Conservation (phyloP, 2,113 vertebrate genomes). For the Xiphias gladius region DNA sequence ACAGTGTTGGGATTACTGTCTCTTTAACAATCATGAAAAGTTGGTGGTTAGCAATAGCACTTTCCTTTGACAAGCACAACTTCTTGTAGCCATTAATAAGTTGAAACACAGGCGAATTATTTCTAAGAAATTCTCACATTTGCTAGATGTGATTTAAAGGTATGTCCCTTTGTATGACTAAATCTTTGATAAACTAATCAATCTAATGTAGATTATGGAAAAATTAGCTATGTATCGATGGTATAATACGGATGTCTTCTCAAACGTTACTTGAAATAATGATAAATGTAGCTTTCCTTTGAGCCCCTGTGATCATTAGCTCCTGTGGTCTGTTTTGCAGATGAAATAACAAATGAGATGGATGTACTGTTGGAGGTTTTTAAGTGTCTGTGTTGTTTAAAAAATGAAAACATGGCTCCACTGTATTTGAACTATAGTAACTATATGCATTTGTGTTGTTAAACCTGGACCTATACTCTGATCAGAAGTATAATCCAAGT, state of each 20-base stretch:
- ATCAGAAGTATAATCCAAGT: slow-evolving; percentile 55
- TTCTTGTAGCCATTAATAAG: slow-evolving; percentile 58
- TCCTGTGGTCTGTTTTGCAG: slow-evolving; percentile 49
- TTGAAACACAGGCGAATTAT: slow-evolving; percentile 51
- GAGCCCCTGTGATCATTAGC: slow-evolving; percentile 35
- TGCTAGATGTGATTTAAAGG: slow-evolving; percentile 63
- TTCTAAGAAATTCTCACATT: slow-evolving; percentile 42
- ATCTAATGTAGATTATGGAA: slow-evolving; percentile 41
- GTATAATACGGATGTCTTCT: slow-evolving; percentile 70
- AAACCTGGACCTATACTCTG: slow-evolving; percentile 62
- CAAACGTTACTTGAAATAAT: slow-evolving; percentile 72
- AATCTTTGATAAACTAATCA: slow-evolving; percentile 47
- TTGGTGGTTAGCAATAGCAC: slow-evolving; percentile 77
- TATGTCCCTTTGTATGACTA: slow-evolving; percentile 54
- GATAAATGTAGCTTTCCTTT: slow-evolving; percentile 57
- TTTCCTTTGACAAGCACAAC: slow-evolving; percentile 82
- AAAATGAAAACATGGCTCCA: slow-evolving; percentile 58
- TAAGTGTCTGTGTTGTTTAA: slow-evolving; percentile 63
- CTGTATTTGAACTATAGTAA: slow-evolving; percentile 71
- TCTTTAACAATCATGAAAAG: slow-evolving; percentile 47
- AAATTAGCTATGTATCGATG: slow-evolving; percentile 55
- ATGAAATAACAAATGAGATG: slow-evolving; percentile 53
- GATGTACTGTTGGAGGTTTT: slow-evolving; percentile 71
- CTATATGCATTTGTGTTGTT: slow-evolving; percentile 73
- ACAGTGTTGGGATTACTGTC: slow-evolving; percentile 36